These are phyloP conservation scores for Yponomeuta evonymella DNA, from an alignment of 2,888 invertebrate species.

Conservation along the genomic window DNA sequence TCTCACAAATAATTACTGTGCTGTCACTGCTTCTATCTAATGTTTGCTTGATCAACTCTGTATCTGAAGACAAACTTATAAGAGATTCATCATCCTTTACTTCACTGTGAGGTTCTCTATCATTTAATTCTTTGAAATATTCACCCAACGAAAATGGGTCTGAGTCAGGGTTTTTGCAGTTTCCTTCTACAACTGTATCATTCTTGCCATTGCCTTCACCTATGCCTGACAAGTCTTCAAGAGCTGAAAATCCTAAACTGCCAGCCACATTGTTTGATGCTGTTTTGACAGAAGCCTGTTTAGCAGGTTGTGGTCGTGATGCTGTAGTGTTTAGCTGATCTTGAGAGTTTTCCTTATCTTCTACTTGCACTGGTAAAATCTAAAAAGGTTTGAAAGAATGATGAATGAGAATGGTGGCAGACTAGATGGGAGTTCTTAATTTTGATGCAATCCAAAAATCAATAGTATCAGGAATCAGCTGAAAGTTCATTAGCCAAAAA, in stretches of 20 bases:
- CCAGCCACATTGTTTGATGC: background rate
- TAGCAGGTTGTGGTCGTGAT: background rate
- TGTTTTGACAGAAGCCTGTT: background rate
- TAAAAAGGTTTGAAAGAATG: background rate
- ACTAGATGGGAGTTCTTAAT: no score
- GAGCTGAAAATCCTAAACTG: background rate
- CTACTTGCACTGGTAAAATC: background rate
- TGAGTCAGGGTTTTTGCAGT: background rate
- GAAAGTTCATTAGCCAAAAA: no score
- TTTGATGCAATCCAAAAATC: no score
- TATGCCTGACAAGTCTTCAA: background rate
- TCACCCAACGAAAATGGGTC: background rate
- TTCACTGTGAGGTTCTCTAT: background rate
- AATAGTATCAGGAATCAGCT: no score
- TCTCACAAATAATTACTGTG: background rate
- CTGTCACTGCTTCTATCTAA: background rate
- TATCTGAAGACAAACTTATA: conserved; percentile 34
- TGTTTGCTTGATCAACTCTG: conserved; percentile 26
- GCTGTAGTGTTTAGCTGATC: background rate
- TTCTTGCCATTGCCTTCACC: background rate
- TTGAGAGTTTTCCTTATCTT: conserved; percentile 4
- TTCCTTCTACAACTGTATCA: background rate
- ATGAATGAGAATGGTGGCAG: no score
- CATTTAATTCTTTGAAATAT: background rate
- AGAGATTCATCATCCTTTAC: conserved; percentile 23